Evolutionary conservation across 2,888 invertebrate species (phyloP).

Genomic region (Leucania comma): DNA sequence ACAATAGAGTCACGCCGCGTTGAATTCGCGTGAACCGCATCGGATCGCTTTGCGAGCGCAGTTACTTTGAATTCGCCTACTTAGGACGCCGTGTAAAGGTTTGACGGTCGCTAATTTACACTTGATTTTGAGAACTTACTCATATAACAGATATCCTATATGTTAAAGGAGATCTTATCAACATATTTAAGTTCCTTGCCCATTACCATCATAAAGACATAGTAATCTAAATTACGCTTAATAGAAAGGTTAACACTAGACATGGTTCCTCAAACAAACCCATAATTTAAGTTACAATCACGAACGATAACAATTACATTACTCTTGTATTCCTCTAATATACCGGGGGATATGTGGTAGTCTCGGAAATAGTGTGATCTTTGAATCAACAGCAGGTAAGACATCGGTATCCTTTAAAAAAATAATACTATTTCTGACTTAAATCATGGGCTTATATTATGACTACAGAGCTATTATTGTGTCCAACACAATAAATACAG

Average conservation of each 20-base stretch:
- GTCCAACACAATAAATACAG: neutral
- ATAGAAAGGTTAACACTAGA: slow-evolving; percentile 20
- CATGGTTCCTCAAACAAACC: slow-evolving; percentile 4
- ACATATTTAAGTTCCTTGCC: neutral
- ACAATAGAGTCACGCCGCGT: too few relatives aligned
- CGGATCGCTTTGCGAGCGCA: too few relatives aligned
- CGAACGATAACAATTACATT: too few relatives aligned
- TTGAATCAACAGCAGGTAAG: neutral
- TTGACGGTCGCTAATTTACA: neutral
- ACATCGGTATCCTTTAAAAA: neutral
- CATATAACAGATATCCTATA: slow-evolving; percentile 5
- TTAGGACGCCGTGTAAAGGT: too few relatives aligned
- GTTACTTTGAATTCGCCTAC: too few relatives aligned
- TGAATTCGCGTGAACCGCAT: too few relatives aligned
- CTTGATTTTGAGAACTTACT: neutral
- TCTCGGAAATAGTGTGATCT: neutral
- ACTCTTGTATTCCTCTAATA: too few relatives aligned
- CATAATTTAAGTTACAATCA: slow-evolving; percentile 8
- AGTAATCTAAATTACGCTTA: neutral
- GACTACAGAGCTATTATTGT: neutral
- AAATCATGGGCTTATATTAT: slow-evolving; percentile 1
- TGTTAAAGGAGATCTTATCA: neutral
- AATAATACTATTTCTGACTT: neutral
- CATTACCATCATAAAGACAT: neutral
- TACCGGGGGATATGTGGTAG: neutral